phyloP scores from a whole-genome alignment of 2,797 vertebrate genomes.

The Allobates femoralis region DNA sequence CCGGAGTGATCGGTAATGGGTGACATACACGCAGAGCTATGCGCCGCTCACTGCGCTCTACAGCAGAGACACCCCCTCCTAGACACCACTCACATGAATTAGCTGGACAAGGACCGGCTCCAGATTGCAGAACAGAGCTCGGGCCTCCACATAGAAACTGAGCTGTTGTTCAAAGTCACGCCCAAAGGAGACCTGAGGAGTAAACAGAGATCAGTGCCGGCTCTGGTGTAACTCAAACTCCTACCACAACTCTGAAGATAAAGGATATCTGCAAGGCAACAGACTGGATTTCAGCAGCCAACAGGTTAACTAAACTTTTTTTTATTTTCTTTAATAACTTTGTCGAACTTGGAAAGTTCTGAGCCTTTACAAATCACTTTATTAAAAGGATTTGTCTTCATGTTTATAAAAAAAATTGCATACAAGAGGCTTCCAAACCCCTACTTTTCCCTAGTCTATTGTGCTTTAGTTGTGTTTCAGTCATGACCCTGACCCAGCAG shows the following conservation, averaged over 20 bases:
- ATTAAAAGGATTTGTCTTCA: too few relatives aligned
- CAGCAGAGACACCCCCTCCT: not conserved
- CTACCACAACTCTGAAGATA: not conserved
- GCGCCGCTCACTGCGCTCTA: not conserved
- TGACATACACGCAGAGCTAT: not conserved
- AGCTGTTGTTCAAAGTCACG: slow-evolving; percentile 98
- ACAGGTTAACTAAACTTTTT: not conserved
- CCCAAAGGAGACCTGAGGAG: slow-evolving; percentile 90
- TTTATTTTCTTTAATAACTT: too few relatives aligned
- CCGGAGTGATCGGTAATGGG: not conserved
- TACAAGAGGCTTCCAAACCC: too few relatives aligned
- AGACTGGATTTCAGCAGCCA: not conserved
- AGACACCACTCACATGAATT: slow-evolving; percentile 86
- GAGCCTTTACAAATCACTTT: too few relatives aligned
- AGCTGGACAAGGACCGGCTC: slow-evolving; percentile 93
- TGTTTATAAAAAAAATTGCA: too few relatives aligned
- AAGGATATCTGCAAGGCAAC: not conserved
- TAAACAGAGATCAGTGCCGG: not conserved
- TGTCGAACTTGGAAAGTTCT: too few relatives aligned
- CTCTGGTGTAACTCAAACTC: not conserved
- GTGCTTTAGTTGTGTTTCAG: too few relatives aligned
- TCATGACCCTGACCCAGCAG: too few relatives aligned
- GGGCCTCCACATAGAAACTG: slow-evolving; percentile 95
- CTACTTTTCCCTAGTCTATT: too few relatives aligned
- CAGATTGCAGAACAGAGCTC: slow-evolving; percentile 95